Conservation (phyloP, 2,888 invertebrate genomes). For the Hemistola chrysoprasaria region DNA sequence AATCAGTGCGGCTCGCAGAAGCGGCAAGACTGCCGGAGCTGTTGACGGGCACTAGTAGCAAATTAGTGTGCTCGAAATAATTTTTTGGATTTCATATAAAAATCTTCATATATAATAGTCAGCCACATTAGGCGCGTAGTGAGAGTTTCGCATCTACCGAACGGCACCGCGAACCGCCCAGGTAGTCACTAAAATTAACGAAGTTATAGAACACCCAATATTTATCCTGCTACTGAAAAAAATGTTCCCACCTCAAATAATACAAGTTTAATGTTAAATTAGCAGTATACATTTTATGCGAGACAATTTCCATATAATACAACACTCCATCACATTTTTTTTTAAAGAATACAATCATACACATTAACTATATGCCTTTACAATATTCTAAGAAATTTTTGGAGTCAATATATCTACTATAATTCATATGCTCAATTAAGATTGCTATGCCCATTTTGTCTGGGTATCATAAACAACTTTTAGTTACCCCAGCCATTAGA, state of each 20-base stretch:
- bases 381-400: conserved; percentile 68
- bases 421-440: conserved; percentile 60
- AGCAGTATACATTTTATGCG: conserved; percentile 58
- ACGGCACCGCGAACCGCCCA: no score
- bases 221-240: conserved; percentile 1
- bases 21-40: no score
- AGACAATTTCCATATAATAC: conserved; percentile 32
- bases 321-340: conserved; percentile 60
- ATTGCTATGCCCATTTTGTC: conserved; percentile 58
- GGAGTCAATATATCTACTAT: conserved; percentile 66
- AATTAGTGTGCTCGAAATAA: no score
- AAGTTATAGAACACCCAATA: not conserved
- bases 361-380: conserved; percentile 63
- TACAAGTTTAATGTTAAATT: conserved; percentile 52
- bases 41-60: no score
- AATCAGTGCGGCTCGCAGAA: no score
- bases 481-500: no score
- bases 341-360: conserved; percentile 64
- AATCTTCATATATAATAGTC: no score
- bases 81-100: no score
- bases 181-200: no score
- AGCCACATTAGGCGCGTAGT: no score
- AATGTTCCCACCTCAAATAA: conserved; percentile 24
- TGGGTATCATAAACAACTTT: not conserved
- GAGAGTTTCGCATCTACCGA: no score